These are phyloP conservation scores for Cryptotermes secundus DNA, from an alignment of 1,140 invertebrate species.

Conservation along the genomic window DNA sequence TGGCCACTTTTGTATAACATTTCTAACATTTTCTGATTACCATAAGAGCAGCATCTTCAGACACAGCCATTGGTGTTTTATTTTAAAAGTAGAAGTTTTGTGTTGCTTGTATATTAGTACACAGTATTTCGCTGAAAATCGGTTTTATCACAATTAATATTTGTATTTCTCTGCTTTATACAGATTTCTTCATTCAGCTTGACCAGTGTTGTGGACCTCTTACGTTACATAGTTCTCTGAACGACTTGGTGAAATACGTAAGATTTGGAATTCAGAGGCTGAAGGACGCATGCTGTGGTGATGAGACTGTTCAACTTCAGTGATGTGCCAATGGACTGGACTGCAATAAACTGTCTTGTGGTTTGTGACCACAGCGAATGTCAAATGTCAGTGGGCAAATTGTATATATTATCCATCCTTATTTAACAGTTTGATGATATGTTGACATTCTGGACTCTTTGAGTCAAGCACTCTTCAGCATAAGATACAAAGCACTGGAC, in stretches of 20 bases:
- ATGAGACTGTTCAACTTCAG: not conserved
- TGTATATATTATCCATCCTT: not conserved
- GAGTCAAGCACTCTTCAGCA: not conserved
- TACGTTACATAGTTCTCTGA: constrained; percentile 71
- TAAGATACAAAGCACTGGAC: not conserved
- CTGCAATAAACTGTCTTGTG: too few species aligned
- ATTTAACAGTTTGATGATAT: not conserved
- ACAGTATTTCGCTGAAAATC: not conserved
- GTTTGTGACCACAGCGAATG: too few species aligned
- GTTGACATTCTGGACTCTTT: too few species aligned
- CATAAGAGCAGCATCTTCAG: too few species aligned
- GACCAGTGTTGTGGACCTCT: constrained; percentile 72
- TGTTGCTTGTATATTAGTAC: not conserved
- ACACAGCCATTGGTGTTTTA: too few species aligned
- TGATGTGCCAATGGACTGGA: too few species aligned
- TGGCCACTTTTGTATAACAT: too few species aligned
- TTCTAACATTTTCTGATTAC: too few species aligned
- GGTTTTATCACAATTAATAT: constrained; percentile 30
- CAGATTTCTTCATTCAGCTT: constrained; percentile 79
- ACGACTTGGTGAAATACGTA: constrained; percentile 74
- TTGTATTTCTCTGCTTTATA: constrained; percentile 43
- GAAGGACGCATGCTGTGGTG: constrained; percentile 39
- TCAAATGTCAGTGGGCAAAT: too few species aligned
- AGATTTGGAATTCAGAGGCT: constrained; percentile 65
- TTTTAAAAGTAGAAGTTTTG: too few species aligned